Percentiles rank a stretch among this genome's conserved stretches.
These are phyloP conservation scores for Mionectes olivaceus DNA, from an alignment of 2,797 vertebrate species.

Conservation along the genomic window DNA sequence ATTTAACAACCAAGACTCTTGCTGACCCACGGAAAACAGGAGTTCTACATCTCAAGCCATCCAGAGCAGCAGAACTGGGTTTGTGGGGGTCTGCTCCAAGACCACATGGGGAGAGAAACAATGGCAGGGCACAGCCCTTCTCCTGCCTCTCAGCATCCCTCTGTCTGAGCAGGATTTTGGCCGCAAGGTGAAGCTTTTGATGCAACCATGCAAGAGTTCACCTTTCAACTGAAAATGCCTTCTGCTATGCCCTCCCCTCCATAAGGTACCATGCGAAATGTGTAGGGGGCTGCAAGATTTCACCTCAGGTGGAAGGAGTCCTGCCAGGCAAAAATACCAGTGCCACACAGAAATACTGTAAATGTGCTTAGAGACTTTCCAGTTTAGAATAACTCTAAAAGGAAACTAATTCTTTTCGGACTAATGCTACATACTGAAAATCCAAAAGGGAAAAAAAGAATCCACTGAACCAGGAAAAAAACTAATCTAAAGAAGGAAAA, in stretches of 20 bases:
- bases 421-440: constrained; percentile 11
- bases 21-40: not conserved
- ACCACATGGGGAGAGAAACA: not conserved
- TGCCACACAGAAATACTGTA: constrained; percentile 1
- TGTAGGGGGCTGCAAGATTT: not conserved
- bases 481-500: constrained; percentile 9
- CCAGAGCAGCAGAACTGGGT: not conserved
- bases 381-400: constrained; percentile 2
- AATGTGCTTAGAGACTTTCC: not conserved
- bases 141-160: not conserved
- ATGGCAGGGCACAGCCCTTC: not conserved
- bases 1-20: not conserved
- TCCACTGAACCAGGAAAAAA: constrained; percentile 18
- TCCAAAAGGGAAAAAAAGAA: constrained; percentile 40
- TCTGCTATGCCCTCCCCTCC: not conserved
- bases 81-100: not conserved
- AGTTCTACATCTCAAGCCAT: not conserved
- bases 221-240: not conserved
- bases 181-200: not conserved
- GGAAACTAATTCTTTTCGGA: constrained; percentile 24
- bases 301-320: not conserved
- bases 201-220: not conserved
- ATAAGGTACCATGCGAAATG: not conserved
- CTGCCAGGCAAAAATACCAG: constrained; percentile 25
- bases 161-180: not conserved